Percentiles rank a stretch among this genome's conserved stretches.
Evolutionary conservation across 1,140 invertebrate genomes (phyloP).

Genomic region (Eueides isabella): DNA sequence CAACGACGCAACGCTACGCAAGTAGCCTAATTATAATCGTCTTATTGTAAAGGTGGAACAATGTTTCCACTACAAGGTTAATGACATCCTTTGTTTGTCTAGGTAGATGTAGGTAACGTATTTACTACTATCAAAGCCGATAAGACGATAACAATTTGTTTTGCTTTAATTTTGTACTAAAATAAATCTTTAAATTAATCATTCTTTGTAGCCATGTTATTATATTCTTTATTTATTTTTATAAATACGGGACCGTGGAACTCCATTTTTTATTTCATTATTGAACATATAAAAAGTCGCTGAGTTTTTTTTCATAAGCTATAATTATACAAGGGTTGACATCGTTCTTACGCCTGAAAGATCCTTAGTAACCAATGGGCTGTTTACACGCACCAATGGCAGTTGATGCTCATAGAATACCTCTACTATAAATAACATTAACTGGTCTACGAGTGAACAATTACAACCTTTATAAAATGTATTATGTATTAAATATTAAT

Average conservation of each 20-base stretch:
- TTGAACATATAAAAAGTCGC: background rate
- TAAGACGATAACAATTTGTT: conserved; percentile 25
- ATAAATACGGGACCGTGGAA: background rate
- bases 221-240: background rate
- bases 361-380: conserved; percentile 36
- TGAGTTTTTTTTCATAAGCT: conserved; percentile 21
- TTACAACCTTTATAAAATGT: conserved; percentile 30
- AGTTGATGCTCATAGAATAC: conserved; percentile 46
- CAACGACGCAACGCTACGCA: background rate
- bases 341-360: conserved; percentile 56
- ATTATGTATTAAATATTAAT: background rate
- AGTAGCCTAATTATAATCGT: conserved; percentile 23
- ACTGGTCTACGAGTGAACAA: conserved; percentile 41
- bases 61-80: conserved; percentile 37
- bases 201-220: background rate
- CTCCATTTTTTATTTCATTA: background rate
- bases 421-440: conserved; percentile 59
- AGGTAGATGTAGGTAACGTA: conserved; percentile 28
- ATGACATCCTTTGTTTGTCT: conserved; percentile 34
- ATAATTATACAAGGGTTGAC: conserved; percentile 38
- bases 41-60: conserved; percentile 18
- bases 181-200: background rate
- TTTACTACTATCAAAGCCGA: conserved; percentile 37
- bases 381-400: conserved; percentile 64
- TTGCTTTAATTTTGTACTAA: background rate